Percentiles rank a stretch among this genome's conserved stretches.
These are phyloP conservation scores for Lagria hirta DNA, from an alignment of 2,888 invertebrate genomes.

Conservation along the genomic window DNA sequence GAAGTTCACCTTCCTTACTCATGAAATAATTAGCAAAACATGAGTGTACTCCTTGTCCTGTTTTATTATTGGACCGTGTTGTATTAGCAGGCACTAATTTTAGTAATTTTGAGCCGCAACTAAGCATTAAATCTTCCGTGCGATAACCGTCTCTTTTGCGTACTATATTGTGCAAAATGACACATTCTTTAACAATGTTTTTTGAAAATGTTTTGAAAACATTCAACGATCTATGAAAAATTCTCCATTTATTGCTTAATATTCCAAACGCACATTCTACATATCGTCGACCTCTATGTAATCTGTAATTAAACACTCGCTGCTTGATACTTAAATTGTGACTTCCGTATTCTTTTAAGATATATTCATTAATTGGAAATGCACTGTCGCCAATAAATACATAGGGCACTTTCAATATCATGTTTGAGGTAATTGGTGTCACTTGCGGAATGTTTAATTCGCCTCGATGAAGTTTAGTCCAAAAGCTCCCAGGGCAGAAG, in stretches of 20 bases:
- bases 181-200: slow-evolving; percentile 31
- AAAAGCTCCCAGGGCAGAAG: no score
- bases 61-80: not conserved
- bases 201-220: slow-evolving; percentile 27
- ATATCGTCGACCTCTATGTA: slow-evolving; percentile 26
- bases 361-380: slow-evolving; percentile 24
- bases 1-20: not conserved
- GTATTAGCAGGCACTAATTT: not conserved
- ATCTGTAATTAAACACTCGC: slow-evolving; percentile 26
- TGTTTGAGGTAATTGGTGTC: slow-evolving; percentile 14
- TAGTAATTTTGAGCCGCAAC: not conserved
- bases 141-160: slow-evolving; percentile 25
- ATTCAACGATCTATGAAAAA: slow-evolving; percentile 30
- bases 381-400: slow-evolving; percentile 27
- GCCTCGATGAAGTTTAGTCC: slow-evolving; percentile 15
- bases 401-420: slow-evolving; percentile 20
- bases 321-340: slow-evolving; percentile 27
- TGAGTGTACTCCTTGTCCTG: not conserved
- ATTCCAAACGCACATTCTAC: slow-evolving; percentile 31
- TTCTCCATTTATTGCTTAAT: slow-evolving; percentile 30
- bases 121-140: slow-evolving; percentile 18
- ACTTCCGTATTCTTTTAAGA: slow-evolving; percentile 18
- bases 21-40: not conserved
- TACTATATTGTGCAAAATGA: slow-evolving; percentile 27
- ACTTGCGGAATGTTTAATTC: slow-evolving; percentile 26